Percentiles rank a stretch among this genome's conserved stretches.
Conservation (phyloP, 2,797 vertebrate species). For the Hozukius guyotensis region DNA sequence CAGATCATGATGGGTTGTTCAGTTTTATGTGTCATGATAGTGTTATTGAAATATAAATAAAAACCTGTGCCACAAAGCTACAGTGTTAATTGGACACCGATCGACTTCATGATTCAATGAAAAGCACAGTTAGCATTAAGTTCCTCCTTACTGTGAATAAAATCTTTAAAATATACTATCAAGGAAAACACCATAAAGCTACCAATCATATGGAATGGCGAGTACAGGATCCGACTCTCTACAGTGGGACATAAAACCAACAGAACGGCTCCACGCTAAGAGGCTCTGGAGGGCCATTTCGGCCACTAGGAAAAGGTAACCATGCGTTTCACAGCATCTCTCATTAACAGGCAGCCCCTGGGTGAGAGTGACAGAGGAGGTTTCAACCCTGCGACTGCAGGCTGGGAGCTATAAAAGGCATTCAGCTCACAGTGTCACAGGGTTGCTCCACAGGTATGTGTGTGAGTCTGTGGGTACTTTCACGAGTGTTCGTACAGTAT, state of each 20-base stretch:
- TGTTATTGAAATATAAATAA: constrained; percentile 5
- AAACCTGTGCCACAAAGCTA: not conserved
- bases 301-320: constrained; percentile 69
- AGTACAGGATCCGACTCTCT: constrained; percentile 53
- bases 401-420: constrained; percentile 72
- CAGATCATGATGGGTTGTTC: not conserved
- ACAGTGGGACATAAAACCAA: constrained; percentile 69
- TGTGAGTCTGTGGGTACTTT: constrained; percentile 8
- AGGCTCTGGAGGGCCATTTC: constrained; percentile 71
- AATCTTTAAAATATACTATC: constrained; percentile 46
- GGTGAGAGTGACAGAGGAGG: constrained; percentile 77
- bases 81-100: constrained; percentile 29
- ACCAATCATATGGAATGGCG: constrained; percentile 53
- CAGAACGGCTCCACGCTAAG: constrained; percentile 52
- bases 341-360: constrained; percentile 78
- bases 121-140: constrained; percentile 34
- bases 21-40: not conserved
- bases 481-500: constrained; percentile 12
- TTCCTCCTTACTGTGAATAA: constrained; percentile 41
- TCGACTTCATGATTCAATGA: constrained; percentile 37
- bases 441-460: constrained; percentile 58
- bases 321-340: constrained; percentile 79
- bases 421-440: constrained; percentile 64
- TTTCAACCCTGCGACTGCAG: constrained; percentile 59
- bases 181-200: constrained; percentile 60